phyloP scores from a whole-genome alignment of 2,888 invertebrate genomes.

The Glaucopsyche alexis region DNA sequence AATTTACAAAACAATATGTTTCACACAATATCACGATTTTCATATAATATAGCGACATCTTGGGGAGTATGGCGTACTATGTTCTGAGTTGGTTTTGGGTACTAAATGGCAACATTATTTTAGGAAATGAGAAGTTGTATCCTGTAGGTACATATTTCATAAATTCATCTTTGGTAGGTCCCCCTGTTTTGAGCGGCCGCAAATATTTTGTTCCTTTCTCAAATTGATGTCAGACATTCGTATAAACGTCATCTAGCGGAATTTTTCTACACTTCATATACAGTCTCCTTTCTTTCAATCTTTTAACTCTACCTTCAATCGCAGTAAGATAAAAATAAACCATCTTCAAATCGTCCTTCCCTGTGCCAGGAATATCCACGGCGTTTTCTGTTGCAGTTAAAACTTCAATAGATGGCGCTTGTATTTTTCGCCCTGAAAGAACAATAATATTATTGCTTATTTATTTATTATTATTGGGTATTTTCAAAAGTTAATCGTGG shows the following conservation, averaged over 20 bases:
- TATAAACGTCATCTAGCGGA: conserved; percentile 45
- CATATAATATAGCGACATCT: too few species aligned
- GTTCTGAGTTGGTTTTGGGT: too few species aligned
- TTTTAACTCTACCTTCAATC: conserved; percentile 64
- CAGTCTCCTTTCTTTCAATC: conserved; percentile 48
- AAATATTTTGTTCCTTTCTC: too few species aligned
- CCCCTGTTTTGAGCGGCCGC: too few species aligned
- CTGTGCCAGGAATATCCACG: conserved; percentile 54
- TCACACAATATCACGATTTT: too few species aligned
- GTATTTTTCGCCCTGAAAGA: conserved; percentile 35
- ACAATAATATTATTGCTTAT: conserved; percentile 27
- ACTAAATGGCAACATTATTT: too few species aligned
- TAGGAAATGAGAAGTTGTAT: not conserved
- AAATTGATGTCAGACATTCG: not conserved
- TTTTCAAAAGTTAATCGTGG: too few species aligned
- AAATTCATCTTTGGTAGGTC: too few species aligned
- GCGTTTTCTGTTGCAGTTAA: conserved; percentile 41
- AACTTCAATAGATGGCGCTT: conserved; percentile 44
- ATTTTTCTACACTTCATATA: conserved; percentile 22
- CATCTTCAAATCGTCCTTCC: conserved; percentile 54
- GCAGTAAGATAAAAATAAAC: conserved; percentile 60
- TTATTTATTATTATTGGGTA: too few species aligned
- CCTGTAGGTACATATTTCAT: too few species aligned
- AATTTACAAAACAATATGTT: too few species aligned
- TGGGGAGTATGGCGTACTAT: too few species aligned